A percentile compares a stretch with the other conserved stretches of the same genome.
Conservation (phyloP, 2,113 vertebrate species). For the Rhineura floridana region DNA sequence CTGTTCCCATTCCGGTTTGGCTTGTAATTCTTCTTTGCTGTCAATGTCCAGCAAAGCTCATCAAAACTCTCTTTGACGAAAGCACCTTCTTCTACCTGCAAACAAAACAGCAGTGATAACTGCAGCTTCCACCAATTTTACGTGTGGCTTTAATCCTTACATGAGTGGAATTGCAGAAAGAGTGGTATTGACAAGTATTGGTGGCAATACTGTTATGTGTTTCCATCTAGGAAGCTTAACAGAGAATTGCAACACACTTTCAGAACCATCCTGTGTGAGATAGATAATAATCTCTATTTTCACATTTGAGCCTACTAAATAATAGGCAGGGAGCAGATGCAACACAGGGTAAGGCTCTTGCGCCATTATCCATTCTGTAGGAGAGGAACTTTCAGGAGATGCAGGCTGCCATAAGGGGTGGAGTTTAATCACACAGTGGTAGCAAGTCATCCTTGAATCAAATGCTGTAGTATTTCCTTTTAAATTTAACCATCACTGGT, state of each 20-base stretch:
- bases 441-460: too few relatives aligned
- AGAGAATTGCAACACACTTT: not conserved
- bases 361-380: not conserved
- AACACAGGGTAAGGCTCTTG: not conserved
- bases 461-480: not conserved
- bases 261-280: not conserved
- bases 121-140: not conserved
- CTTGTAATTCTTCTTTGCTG: constrained; percentile 94
- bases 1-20: constrained; percentile 77
- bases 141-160: not conserved
- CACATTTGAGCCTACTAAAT: accelerated
- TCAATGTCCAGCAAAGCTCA: constrained; percentile 95
- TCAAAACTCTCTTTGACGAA: constrained; percentile 93
- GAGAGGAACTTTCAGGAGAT: not conserved
- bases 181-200: accelerated
- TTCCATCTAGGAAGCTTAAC: not conserved
- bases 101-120: constrained; percentile 23
- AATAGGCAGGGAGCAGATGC: not conserved
- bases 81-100: constrained; percentile 89
- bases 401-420: too few relatives aligned
- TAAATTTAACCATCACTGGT: not conserved
- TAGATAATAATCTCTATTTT: accelerated
- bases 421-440: not conserved
- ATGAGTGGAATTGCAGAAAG: not conserved
- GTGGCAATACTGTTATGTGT: not conserved